phyloP scores from a whole-genome alignment of 2,113 vertebrate genomes.

The Entosphenus tridentatus region DNA sequence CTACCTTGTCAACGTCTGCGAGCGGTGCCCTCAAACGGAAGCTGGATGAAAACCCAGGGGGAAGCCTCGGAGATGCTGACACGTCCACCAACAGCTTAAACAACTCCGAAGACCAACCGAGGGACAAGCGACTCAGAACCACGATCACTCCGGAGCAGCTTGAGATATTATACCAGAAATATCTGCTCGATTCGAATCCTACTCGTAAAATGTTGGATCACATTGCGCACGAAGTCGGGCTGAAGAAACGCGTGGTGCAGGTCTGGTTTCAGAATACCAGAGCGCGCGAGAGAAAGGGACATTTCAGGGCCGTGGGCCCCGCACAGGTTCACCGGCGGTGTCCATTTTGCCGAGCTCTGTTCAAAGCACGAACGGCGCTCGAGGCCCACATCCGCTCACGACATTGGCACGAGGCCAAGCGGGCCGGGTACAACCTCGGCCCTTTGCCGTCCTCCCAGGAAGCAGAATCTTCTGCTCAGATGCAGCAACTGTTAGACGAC shows the following conservation, averaged over 20 bases:
- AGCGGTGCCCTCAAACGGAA: slow-evolving; percentile 96
- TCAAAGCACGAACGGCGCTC: slow-evolving; percentile 90
- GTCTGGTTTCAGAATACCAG: slow-evolving; percentile 98
- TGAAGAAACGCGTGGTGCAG: slow-evolving; percentile 97
- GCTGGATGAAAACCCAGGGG: slow-evolving; percentile 81
- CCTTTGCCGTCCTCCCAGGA: background rate
- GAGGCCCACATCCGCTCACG: slow-evolving; percentile 94
- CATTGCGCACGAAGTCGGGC: slow-evolving; percentile 87
- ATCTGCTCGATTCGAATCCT: slow-evolving; percentile 85
- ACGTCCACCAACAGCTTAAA: slow-evolving; percentile 29
- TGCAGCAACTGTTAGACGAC: slow-evolving; percentile 23
- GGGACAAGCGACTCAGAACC: slow-evolving; percentile 83
- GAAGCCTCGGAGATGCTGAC: slow-evolving; percentile 84
- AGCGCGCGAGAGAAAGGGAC: slow-evolving; percentile 82
- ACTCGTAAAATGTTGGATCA: slow-evolving; percentile 97
- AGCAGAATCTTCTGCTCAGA: background rate
- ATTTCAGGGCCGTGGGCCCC: slow-evolving; percentile 83
- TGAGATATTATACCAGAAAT: slow-evolving; percentile 92
- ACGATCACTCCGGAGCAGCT: slow-evolving; percentile 98
- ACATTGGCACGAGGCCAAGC: slow-evolving; percentile 95
- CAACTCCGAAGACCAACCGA: slow-evolving; percentile 76
- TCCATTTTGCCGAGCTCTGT: slow-evolving; percentile 86
- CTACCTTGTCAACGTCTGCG: slow-evolving; percentile 68
- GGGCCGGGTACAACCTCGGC: slow-evolving; percentile 75
- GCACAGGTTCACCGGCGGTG: slow-evolving; percentile 85